Percentiles rank a stretch among this genome's conserved stretches.
Evolutionary conservation across 2,888 invertebrate species (phyloP).

Genomic region (Nipponacmea schrenckii): DNA sequence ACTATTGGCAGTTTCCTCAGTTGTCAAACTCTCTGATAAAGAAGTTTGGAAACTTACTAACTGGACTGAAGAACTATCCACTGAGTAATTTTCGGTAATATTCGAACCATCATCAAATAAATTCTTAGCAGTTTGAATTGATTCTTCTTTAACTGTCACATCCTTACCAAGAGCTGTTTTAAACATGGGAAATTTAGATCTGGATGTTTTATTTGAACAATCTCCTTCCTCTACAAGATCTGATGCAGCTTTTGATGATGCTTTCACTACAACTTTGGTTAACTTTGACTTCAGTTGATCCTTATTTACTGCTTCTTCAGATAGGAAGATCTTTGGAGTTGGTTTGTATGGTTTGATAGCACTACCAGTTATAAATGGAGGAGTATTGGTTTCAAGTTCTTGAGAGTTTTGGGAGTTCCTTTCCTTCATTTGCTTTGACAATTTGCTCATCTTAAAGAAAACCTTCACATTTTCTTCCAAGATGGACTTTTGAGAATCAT

Average conservation of each 20-base stretch:
- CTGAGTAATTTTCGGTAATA: not conserved
- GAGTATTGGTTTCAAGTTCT: not conserved
- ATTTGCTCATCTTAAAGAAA: conserved; percentile 3
- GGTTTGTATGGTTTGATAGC: not conserved
- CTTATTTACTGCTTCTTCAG: not conserved
- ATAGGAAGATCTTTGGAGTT: not conserved
- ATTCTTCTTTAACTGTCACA: not conserved
- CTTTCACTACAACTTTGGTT: conserved; percentile 21
- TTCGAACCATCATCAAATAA: not conserved
- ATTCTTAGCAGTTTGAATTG: not conserved
- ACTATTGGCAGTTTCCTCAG: too few species aligned
- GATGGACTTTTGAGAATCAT: not conserved
- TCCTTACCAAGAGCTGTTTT: not conserved
- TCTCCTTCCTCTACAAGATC: not conserved
- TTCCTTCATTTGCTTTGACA: not conserved
- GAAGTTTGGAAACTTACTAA: too few species aligned
- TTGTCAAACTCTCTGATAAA: too few species aligned
- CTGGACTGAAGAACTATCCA: too few species aligned
- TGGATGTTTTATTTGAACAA: not conserved
- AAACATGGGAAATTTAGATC: not conserved
- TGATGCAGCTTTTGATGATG: conserved; percentile 18
- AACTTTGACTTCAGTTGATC: conserved; percentile 15
- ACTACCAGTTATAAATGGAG: not conserved
- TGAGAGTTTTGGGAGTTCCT: not conserved
- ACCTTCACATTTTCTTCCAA: not conserved